Evolutionary conservation across 2,888 invertebrate species (phyloP).

Genomic region (Euproctis similis): DNA sequence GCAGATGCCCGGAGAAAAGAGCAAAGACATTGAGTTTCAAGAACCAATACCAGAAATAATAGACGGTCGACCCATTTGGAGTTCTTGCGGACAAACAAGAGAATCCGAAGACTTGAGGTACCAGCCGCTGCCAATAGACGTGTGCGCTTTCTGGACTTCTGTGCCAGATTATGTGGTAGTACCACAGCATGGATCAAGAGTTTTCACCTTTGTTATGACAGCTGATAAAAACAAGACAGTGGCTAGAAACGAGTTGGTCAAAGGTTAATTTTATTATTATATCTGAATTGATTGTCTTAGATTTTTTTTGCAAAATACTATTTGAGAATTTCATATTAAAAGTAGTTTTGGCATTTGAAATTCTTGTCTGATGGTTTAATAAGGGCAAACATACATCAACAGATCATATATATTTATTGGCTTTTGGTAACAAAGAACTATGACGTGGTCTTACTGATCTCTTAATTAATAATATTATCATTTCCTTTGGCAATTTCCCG

Average conservation of each 20-base stretch:
- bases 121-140: constrained; percentile 50
- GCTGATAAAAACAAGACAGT: constrained; percentile 66
- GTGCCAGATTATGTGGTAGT: constrained; percentile 65
- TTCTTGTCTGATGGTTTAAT: too few relatives aligned
- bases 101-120: constrained; percentile 52
- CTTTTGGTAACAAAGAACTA: too few relatives aligned
- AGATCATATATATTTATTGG: too few relatives aligned
- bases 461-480: too few relatives aligned
- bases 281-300: too few relatives aligned
- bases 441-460: too few relatives aligned
- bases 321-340: too few relatives aligned
- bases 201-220: constrained; percentile 72
- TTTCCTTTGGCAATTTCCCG: too few relatives aligned
- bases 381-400: too few relatives aligned
- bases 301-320: too few relatives aligned
- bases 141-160: constrained; percentile 67
- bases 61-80: constrained; percentile 52
- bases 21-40: constrained; percentile 56
- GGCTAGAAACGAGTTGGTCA: constrained; percentile 55
- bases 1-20: constrained; percentile 52
- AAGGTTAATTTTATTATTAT: too few relatives aligned
- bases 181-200: constrained; percentile 58
- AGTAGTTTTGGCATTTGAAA: too few relatives aligned
- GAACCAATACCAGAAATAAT: constrained; percentile 52
- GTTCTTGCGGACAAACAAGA: constrained; percentile 55